Evolutionary conservation across 2,113 vertebrate species (phyloP).

Genomic region (Gymnorhina tibicen): DNA sequence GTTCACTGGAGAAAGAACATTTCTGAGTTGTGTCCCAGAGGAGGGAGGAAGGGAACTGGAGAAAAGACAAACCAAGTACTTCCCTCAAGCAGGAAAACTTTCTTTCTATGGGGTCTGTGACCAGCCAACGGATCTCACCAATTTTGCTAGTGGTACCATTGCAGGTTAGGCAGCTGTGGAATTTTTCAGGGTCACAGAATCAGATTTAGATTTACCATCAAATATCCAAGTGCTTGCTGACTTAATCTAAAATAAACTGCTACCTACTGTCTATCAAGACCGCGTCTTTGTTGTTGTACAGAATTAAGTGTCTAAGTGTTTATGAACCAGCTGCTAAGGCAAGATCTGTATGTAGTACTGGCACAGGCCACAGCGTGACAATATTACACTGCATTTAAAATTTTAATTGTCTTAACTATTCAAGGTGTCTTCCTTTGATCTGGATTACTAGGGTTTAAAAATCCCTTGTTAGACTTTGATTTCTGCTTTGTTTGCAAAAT

Average conservation of each 20-base stretch:
- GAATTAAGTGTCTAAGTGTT: background rate
- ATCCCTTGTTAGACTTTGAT: background rate
- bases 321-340: background rate
- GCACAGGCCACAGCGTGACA: background rate
- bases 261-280: background rate
- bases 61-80: background rate
- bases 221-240: background rate
- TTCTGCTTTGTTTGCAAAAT: conserved; percentile 13
- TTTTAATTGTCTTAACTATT: conserved; percentile 21
- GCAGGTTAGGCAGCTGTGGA: background rate
- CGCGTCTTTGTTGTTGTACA: accelerated
- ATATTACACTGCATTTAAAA: background rate
- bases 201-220: background rate
- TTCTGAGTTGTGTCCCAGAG: background rate
- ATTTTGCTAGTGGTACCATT: background rate
- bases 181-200: background rate
- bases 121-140: background rate
- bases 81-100: background rate
- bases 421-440: conserved; percentile 30
- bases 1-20: background rate
- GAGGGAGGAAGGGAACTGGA: background rate
- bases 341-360: background rate
- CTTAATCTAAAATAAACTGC: background rate
- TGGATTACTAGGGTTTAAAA: conserved; percentile 2
- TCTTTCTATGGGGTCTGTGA: background rate